Base-by-base conservation (phyloP, 2,888 invertebrate genomes). In the Pandemis heparana region DNA sequence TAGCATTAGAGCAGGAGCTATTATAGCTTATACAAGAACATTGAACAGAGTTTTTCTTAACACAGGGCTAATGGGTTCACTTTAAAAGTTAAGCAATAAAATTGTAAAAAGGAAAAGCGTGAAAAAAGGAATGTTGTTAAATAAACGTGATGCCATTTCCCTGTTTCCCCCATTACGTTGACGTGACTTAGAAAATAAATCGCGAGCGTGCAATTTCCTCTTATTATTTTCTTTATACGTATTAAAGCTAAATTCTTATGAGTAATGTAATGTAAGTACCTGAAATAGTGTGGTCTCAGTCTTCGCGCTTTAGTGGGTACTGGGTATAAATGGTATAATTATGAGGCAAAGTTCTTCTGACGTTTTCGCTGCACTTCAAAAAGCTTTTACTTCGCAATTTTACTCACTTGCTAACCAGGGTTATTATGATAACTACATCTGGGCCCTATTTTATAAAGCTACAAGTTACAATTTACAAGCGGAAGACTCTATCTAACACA, bases 111-210 rank as follows among this genome's bases (percentile, higher is more conserved):
- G 62, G 66, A 65, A 76, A 76, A 46, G 23, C 70, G 56, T 46
- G 67, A 59, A 75, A 72, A 74, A 76, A 68, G 68, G 53, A 68
- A 74, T 68, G 69, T 74, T 77, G 60, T 75, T 72, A 78, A 77
- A 81, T 77, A 79, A 72, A 74, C 76, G 77, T 79, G 79, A 76
- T 76, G 78, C 78, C 79, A 83, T 83, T 80, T 80, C 79, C 82
- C 82, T 82, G 80, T 83, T 83, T 82, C 80, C 79, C 77, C 80
- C 83, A 82, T 83, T 83, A 82, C 74, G 76, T 70, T 77, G 79
- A 75, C 80, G 79, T 81, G 79, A 78, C 80, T 79, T 79, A 80
- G 48, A 32, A 43, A 46, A 72, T 72, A 41, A 72, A 67, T 62
- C 41, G 14, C 56, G 53, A 62, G 46, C 43, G 43, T n/a, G 53